Base-by-base conservation (phyloP, 2,888 invertebrate species). In the Lasioglossum villosulum region DNA sequence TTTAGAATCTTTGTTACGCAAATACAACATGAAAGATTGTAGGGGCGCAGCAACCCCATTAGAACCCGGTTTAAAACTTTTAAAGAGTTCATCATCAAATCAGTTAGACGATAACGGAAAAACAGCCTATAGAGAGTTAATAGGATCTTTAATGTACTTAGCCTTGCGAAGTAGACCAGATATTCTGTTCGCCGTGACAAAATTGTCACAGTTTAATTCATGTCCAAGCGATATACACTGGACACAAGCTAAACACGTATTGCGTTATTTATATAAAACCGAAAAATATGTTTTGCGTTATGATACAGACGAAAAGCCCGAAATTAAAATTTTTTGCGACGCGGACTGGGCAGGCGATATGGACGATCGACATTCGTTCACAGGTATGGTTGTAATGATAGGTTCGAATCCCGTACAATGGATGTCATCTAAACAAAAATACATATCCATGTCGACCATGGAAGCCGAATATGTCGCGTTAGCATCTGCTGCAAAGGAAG, bases 271-370 rank as follows among this genome's bases (percentile, higher is more conserved):
- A 59, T 10, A n/a, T 42, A 27, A 63, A 19, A 42, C 75, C 10
- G n/a, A 27, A 75, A 19, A 59, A 39, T 75, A 59, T 0, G 19
- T 27, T 75, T 42, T 19, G 39, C 45, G 45, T 45, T 45, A 45
- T 5, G n/a, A 4, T 19, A 27, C 16, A n/a, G n/a, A 27, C 37
- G n/a, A 39, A 27, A 59, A 45, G 16, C 45, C 45, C 42, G 59
- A 75, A 34, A 59, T 39, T 16, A 4, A 75, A 39, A 59, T 75
- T 19, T 75, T 27, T 59, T 75, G 59, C 19, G 79, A 85, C 14
- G 82, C 85, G 1, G 76, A 78, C 37, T 85, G 85, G 76, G 82
- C 74, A n/a, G 42, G 75, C 0, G 82, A 85, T 16, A n/a, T 68
- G 16, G 76, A 66, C 12, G 82, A 85, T 42, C 66, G 68, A 1